These are phyloP conservation scores for Sciurus vulgaris DNA, from an alignment of 2,797 vertebrate genomes.

Conservation along the genomic window DNA sequence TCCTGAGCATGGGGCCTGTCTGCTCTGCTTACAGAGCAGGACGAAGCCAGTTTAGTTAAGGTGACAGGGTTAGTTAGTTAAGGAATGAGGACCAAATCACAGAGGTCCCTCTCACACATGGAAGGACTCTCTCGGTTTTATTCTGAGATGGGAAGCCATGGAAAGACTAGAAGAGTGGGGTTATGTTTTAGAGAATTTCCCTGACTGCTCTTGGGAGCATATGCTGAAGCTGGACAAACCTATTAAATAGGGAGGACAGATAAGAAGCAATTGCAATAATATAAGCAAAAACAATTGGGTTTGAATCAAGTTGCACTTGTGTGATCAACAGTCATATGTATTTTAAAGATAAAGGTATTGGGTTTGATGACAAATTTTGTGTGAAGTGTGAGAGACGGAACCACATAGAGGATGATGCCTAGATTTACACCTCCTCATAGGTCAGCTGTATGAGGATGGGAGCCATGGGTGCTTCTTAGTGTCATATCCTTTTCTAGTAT, in stretches of 20 bases:
- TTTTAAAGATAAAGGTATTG: background rate
- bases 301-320: background rate
- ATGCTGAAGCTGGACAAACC: background rate
- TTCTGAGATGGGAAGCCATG: background rate
- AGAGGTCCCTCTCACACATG: background rate
- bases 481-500: background rate
- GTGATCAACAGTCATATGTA: background rate
- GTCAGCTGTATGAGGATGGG: background rate
- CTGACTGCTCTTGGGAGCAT: constrained; percentile 1
- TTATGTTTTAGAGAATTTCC: background rate
- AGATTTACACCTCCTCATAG: background rate
- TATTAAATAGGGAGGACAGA: background rate
- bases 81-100: background rate
- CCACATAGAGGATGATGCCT: background rate
- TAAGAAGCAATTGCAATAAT: background rate
- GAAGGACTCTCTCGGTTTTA: background rate
- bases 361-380: background rate
- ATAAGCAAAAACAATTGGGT: background rate
- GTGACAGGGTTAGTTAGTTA: background rate
- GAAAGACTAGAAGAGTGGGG: background rate
- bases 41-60: background rate
- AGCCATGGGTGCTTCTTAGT: background rate
- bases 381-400: background rate
- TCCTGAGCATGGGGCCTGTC: background rate
- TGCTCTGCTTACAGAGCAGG: background rate